These are phyloP conservation scores for Saxidomus purpurata DNA, from an alignment of 1,140 invertebrate species.

Conservation along the genomic window DNA sequence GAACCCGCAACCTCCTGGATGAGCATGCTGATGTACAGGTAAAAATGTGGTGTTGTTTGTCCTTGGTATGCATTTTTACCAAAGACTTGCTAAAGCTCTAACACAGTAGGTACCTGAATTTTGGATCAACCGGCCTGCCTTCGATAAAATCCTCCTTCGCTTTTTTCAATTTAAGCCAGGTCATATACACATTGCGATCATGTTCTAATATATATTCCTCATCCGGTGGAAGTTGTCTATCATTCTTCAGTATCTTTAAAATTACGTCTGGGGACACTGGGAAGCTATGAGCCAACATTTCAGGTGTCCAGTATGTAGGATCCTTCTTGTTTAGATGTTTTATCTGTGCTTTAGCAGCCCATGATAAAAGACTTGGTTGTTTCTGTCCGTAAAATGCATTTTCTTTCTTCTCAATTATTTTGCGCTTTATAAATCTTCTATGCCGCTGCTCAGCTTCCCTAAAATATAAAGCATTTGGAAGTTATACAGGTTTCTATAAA, in stretches of 20 bases:
- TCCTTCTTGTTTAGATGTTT: slow-evolving; percentile 29
- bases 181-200: slow-evolving; percentile 25
- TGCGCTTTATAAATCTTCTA: slow-evolving; percentile 31
- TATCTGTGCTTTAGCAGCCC: slow-evolving; percentile 54
- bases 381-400: not conserved
- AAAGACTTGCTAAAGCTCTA: too few relatives aligned
- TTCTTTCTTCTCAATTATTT: slow-evolving; percentile 51
- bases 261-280: not conserved
- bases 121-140: slow-evolving; percentile 37
- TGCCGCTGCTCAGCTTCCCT: not conserved
- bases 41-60: too few relatives aligned
- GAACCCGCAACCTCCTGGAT: too few relatives aligned
- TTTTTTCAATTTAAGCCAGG: slow-evolving; percentile 42
- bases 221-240: slow-evolving; percentile 8
- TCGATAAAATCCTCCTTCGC: not conserved
- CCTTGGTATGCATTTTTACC: too few relatives aligned
- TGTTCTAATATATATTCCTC: slow-evolving; percentile 25
- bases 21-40: too few relatives aligned
- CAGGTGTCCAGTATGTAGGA: slow-evolving; percentile 59
- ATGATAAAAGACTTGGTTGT: slow-evolving; percentile 49
- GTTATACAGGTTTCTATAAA: too few relatives aligned
- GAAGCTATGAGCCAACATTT: slow-evolving; percentile 47
- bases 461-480: slow-evolving; percentile 36
- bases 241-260: slow-evolving; percentile 7
- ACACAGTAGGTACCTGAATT: slow-evolving; percentile 56